Conservation (phyloP, 2,888 invertebrate genomes). For the Hetaerina titia region DNA sequence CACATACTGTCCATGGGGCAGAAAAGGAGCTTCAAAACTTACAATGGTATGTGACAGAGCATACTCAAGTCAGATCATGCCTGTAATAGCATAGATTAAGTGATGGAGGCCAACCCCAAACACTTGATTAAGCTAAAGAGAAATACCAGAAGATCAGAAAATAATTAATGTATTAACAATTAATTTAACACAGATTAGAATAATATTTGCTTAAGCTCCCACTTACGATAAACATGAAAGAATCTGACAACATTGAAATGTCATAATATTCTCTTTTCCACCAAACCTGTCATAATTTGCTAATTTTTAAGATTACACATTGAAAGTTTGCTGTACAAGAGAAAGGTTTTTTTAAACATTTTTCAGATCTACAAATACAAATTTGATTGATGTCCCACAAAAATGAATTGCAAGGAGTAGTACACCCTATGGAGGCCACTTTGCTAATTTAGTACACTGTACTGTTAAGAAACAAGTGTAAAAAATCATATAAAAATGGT, state of each 20-base stretch:
- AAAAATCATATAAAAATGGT: conserved; percentile 63
- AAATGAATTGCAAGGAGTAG: conserved; percentile 63
- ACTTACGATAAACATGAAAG: conserved; percentile 67
- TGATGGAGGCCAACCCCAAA: conserved; percentile 46
- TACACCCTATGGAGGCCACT: conserved; percentile 66
- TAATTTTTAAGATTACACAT: conserved; percentile 67
- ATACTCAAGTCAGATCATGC: conserved; percentile 59
- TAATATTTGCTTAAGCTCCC: conserved; percentile 67
- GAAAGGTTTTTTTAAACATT: conserved; percentile 57
- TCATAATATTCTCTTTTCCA: conserved; percentile 64
- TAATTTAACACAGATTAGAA: conserved; percentile 63
- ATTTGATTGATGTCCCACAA: conserved; percentile 67
- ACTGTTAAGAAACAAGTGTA: conserved; percentile 63
- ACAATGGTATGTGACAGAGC: conserved; percentile 56
- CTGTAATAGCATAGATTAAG: conserved; percentile 43
- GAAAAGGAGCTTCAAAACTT: conserved; percentile 61
- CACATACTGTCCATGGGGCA: conserved; percentile 45
- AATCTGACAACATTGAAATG: conserved; percentile 66
- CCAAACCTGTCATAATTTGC: conserved; percentile 64
- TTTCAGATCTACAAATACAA: conserved; percentile 67
- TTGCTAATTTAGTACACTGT: conserved; percentile 55
- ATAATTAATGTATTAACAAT: conserved; percentile 61
- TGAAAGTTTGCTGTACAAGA: conserved; percentile 67
- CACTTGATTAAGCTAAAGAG: conserved; percentile 64
- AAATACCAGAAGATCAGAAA: conserved; percentile 61